Conservation (phyloP, 1,140 invertebrate species). For the Chrysoperla carnea region DNA sequence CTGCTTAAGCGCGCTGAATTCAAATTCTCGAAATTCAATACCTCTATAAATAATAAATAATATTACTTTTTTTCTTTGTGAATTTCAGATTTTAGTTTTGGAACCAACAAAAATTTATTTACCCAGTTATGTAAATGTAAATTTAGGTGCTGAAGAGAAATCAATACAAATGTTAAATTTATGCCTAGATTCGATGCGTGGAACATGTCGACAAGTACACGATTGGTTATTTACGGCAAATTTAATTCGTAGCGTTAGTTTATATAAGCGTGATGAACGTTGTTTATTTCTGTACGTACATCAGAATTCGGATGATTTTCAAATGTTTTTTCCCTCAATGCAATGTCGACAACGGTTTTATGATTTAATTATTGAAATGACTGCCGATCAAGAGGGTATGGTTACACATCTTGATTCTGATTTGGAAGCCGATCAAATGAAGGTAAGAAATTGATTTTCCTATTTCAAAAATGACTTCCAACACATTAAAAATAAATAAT, state of each 20-base stretch:
- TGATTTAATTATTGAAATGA: constrained; percentile 64
- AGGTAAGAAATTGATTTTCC: constrained; percentile 31
- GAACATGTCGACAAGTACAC: constrained; percentile 67
- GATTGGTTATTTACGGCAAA: constrained; percentile 85
- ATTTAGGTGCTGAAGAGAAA: constrained; percentile 82
- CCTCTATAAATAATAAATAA: no score
- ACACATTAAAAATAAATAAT: constrained; percentile 1
- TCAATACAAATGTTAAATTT: constrained; percentile 76
- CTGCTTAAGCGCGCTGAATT: no score
- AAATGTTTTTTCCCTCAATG: constrained; percentile 92
- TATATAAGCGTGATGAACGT: constrained; percentile 90
- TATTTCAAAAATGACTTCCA: no score
- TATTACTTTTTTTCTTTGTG: no score
- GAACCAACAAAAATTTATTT: constrained; percentile 87
- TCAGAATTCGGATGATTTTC: constrained; percentile 96
- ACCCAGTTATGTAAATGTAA: constrained; percentile 90
- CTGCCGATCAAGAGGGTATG: constrained; percentile 67
- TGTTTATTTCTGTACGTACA: constrained; percentile 96
- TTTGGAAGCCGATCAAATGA: constrained; percentile 46
- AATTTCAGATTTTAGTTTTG: constrained; percentile 59
- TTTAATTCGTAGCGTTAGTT: constrained; percentile 82
- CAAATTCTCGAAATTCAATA: no score
- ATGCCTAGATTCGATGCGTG: constrained; percentile 58
- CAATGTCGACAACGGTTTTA: constrained; percentile 69
- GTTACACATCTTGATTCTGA: constrained; percentile 67